Evolutionary conservation across 2,888 invertebrate species (phyloP), one percentile per base, ranked within the genome.

Genomic region (Nudaria mundana): DNA sequence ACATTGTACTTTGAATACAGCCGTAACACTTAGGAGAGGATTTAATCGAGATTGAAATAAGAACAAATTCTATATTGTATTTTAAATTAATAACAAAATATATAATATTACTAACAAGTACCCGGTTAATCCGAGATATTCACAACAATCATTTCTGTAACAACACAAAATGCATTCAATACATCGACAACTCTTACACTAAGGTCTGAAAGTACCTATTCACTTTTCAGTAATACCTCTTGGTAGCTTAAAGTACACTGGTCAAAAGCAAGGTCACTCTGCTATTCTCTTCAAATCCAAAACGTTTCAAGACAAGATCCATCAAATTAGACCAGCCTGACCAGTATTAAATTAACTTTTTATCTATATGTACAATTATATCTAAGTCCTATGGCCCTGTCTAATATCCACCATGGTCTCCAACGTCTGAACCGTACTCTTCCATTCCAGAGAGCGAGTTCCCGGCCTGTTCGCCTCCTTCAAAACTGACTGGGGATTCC

Each of bases 401-500:
- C 59, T 55, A 69, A 38, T 76, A 75, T 43, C 68, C 68, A 30
- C 68, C 74, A 10, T 79, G 76, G 3, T 70, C 70, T 3, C 70
- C 71, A 0, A 12, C 12, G 20, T 51, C 56, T 23, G 58, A 55
- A 8, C 69, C 62, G 42, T 73, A 72, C 5, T 80, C 82, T 6
- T 66, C 72, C 0, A 69, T 79, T 1, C 71, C 67, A 10, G 76
- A 71, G 1, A 82, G 71, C 2, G 75, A 77, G 52, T 81, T 81
- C 37, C 77, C 66, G 3, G 75, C 66, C 30, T 78, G 77, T 40
- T 83, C 83, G 1, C 79, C 75, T 1, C 81, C 84, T 34, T 81
- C 82, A 51, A 85, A 83, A 55, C 84, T 87, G 13, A 84, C 82
- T 0, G 81, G 81, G 1, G 84, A 77, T 14, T 84, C 82, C 1